Percentiles rank a stretch among this genome's conserved stretches.
phyloP scores from a whole-genome alignment of 2,113 vertebrate species.

The Polypterus senegalus region DNA sequence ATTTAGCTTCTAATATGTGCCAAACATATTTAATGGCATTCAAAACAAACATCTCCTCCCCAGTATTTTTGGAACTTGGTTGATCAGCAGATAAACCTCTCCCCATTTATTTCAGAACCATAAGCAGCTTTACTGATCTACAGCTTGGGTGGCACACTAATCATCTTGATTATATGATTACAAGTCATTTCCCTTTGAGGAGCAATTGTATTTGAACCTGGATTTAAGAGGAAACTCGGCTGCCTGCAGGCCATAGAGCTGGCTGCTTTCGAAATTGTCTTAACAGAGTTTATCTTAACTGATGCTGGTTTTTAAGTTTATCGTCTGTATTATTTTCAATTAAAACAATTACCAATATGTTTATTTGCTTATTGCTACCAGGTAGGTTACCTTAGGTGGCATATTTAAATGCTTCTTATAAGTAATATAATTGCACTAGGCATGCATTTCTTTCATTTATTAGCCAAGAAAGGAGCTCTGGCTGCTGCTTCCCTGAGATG shows the following conservation, averaged over 20 bases:
- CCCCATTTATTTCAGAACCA: constrained; percentile 8
- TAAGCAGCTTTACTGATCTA: constrained; percentile 4
- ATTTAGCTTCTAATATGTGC: constrained; percentile 30
- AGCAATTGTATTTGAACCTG: constrained; percentile 42
- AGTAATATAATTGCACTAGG: background rate
- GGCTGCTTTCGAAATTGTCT: constrained; percentile 38
- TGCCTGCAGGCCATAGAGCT: constrained; percentile 50
- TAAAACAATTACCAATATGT: constrained; percentile 13
- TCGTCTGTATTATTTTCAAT: constrained; percentile 12
- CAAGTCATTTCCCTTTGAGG: constrained; percentile 41
- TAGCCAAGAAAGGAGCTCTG: too few species aligned
- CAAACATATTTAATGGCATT: constrained; percentile 10
- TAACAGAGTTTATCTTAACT: constrained; percentile 36
- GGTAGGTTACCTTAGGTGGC: background rate
- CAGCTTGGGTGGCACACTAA: constrained; percentile 51
- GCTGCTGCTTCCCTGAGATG: too few species aligned
- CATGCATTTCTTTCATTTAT: too few species aligned
- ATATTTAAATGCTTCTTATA: background rate
- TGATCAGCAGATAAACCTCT: constrained; percentile 14
- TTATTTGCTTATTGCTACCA: background rate
- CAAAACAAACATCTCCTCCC: constrained; percentile 18
- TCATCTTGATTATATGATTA: constrained; percentile 64
- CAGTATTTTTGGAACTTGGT: constrained; percentile 9
- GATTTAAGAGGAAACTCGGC: constrained; percentile 51
- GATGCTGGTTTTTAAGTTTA: constrained; percentile 25